Conservation (phyloP, 2,113 vertebrate species). For the Phalacrocorax brasilianus region DNA sequence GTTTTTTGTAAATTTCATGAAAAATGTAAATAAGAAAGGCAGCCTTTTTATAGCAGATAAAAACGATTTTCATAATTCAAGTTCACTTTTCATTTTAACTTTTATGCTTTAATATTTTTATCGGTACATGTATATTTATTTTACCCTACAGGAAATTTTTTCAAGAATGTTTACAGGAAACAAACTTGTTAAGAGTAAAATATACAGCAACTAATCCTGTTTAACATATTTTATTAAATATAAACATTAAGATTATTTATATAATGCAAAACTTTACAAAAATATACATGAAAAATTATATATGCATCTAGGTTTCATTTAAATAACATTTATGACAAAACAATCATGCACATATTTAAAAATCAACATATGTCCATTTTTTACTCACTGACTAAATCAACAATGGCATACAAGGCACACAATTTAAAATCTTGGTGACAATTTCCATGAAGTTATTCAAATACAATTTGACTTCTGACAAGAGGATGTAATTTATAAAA, state of each 20-base stretch:
- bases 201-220: slow-evolving; percentile 85
- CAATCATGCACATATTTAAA: slow-evolving; percentile 78
- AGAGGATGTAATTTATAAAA: slow-evolving; percentile 93
- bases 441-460: slow-evolving; percentile 92
- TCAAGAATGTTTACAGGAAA: slow-evolving; percentile 82
- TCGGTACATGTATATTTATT: slow-evolving; percentile 90
- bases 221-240: slow-evolving; percentile 94
- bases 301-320: too few species aligned
- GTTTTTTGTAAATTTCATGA: neutral
- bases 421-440: slow-evolving; percentile 92
- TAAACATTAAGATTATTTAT: slow-evolving; percentile 87
- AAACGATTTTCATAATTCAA: slow-evolving; percentile 79
- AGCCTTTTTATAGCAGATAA: slow-evolving; percentile 69
- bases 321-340: too few species aligned
- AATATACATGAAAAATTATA: too few species aligned
- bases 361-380: slow-evolving; percentile 85
- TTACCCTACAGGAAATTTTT: slow-evolving; percentile 87
- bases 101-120: slow-evolving; percentile 82
- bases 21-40: slow-evolving; percentile 65
- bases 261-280: slow-evolving; percentile 83
- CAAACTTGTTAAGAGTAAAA: slow-evolving; percentile 87
- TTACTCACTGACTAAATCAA: slow-evolving; percentile 87
- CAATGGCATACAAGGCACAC: slow-evolving; percentile 81
- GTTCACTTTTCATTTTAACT: slow-evolving; percentile 81
- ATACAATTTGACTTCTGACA: slow-evolving; percentile 97